Percentiles rank a stretch among this genome's conserved stretches.
These are phyloP conservation scores for Xanthia icteritia DNA, from an alignment of 2,888 invertebrate species.

Conservation along the genomic window DNA sequence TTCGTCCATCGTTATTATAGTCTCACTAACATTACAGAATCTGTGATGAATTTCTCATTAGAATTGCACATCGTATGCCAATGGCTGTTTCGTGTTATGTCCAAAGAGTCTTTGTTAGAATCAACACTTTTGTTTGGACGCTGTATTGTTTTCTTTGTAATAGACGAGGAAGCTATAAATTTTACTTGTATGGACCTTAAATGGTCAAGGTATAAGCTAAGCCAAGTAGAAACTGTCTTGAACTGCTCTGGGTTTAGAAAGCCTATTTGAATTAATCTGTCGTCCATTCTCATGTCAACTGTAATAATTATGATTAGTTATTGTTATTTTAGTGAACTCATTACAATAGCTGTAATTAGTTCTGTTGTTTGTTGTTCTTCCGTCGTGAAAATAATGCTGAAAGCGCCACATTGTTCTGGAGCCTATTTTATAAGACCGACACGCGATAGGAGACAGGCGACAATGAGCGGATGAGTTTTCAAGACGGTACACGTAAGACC, in stretches of 20 bases:
- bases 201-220: neutral
- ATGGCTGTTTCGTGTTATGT: slow-evolving; percentile 65
- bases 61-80: slow-evolving; percentile 73
- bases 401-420: neutral
- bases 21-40: slow-evolving; percentile 61
- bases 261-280: neutral
- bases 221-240: neutral
- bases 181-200: slow-evolving; percentile 8
- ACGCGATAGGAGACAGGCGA: too few relatives aligned
- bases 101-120: slow-evolving; percentile 57
- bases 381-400: neutral
- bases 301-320: neutral
- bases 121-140: slow-evolving; percentile 49
- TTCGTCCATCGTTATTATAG: slow-evolving; percentile 40
- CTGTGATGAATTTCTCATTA: slow-evolving; percentile 79
- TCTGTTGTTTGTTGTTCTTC: neutral
- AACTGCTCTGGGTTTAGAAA: neutral
- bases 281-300: neutral
- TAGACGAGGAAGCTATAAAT: slow-evolving; percentile 51
- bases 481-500: too few relatives aligned
- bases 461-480: too few relatives aligned
- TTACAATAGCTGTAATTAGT: neutral
- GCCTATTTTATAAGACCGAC: neutral
- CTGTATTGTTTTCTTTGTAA: slow-evolving; percentile 42
- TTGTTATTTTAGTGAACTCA: neutral